A percentile compares a stretch with the other conserved stretches of the same genome.
These are phyloP conservation scores for Bombyx mori DNA, from an alignment of 1,140 invertebrate species.

Conservation along the genomic window ASM3026992v2 NC_085109.1:1879001-1879500, in stretches of 20 bases:
- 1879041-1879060: conserved; percentile 93
- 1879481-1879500: too few species aligned
- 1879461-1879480: too few species aligned
- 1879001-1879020: too few species aligned
- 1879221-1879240: conserved; percentile 33
- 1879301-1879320: too few species aligned
- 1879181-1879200: conserved; percentile 64
- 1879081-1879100: conserved; percentile 82
- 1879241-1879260: conserved; percentile 4
- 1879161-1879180: conserved; percentile 18
- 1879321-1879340: too few species aligned
- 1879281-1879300: too few species aligned
- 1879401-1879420: too few species aligned
- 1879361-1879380: too few species aligned
- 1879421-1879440: too few species aligned
- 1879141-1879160: conserved; percentile 24
- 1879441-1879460: too few species aligned
- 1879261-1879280: background rate
- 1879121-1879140: conserved; percentile 76
- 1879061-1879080: conserved; percentile 90
- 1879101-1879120: conserved; percentile 85
- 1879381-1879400: too few species aligned
- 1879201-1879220: conserved; percentile 31
- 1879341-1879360: too few species aligned
- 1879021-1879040: conserved; percentile 88